These are phyloP conservation scores for Oeneis ivallda DNA, from an alignment of 2,888 invertebrate species.

Conservation along the genomic window DNA sequence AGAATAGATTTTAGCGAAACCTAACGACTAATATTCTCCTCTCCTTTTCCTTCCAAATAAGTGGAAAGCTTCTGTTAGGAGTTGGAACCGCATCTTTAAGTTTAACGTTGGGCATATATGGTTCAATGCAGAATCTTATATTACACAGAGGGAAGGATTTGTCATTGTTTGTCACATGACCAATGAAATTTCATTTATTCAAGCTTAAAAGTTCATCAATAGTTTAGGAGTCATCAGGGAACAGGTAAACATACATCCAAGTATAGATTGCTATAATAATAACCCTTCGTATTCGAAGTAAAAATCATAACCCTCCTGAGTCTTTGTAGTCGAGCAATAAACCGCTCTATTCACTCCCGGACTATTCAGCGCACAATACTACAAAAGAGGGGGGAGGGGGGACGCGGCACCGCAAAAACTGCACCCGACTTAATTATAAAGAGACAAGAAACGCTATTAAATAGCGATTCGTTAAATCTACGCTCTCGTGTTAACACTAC, in stretches of 20 bases:
- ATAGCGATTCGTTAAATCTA: slow-evolving; percentile 82
- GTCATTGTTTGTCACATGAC: too few species aligned
- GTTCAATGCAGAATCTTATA: too few species aligned
- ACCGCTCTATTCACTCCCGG: slow-evolving; percentile 51
- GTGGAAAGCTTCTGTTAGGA: too few species aligned
- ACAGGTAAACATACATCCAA: neutral
- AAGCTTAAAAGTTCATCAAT: too few species aligned
- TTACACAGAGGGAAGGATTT: too few species aligned
- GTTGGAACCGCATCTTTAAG: too few species aligned
- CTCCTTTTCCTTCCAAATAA: too few species aligned
- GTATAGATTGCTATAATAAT: neutral
- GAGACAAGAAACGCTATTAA: slow-evolving; percentile 82
- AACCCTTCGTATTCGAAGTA: neutral
- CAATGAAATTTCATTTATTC: too few species aligned
- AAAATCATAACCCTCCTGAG: slow-evolving; percentile 8
- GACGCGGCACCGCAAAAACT: slow-evolving; percentile 73
- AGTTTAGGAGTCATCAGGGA: too few species aligned
- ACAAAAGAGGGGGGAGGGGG: slow-evolving; percentile 43
- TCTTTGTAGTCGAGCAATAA: slow-evolving; percentile 42
- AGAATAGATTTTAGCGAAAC: too few species aligned
- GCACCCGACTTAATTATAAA: slow-evolving; percentile 82
- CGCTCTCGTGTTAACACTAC: slow-evolving; percentile 77
- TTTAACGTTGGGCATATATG: too few species aligned
- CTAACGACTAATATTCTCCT: too few species aligned
- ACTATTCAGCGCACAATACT: slow-evolving; percentile 68